These are phyloP conservation scores for Dasypolia templi DNA, from an alignment of 2,888 invertebrate species.

Conservation along the genomic window DNA sequence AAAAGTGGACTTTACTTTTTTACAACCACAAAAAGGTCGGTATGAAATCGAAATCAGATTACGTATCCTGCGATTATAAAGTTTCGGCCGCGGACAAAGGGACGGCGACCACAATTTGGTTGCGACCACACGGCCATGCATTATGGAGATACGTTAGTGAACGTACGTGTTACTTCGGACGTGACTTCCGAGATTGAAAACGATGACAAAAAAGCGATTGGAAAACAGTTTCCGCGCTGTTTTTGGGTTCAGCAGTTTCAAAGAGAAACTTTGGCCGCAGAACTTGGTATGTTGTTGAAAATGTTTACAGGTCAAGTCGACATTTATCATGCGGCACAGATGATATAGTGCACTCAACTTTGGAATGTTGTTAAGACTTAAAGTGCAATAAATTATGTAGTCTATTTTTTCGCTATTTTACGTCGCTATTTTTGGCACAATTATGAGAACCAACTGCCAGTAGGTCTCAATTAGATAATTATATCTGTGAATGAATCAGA, in stretches of 20 bases:
- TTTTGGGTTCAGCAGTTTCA: conserved; percentile 60
- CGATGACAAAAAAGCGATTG: conserved; percentile 67
- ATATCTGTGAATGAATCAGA: conserved; percentile 57
- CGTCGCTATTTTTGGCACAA: conserved; percentile 44
- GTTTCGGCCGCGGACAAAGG: conserved; percentile 80
- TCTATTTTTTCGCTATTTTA: conserved; percentile 41
- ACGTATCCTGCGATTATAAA: conserved; percentile 84
- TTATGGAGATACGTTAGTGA: conserved; percentile 72
- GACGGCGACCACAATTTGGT: conserved; percentile 74
- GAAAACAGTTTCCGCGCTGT: conserved; percentile 64
- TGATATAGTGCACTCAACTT: background rate
- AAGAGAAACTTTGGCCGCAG: conserved; percentile 58
- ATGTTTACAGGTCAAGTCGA: conserved; percentile 23
- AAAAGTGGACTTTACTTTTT: conserved; percentile 82
- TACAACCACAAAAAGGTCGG: conserved; percentile 84
- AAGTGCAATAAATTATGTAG: conserved; percentile 13
- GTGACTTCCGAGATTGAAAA: conserved; percentile 78
- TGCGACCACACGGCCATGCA: conserved; percentile 79
- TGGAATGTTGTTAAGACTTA: conserved; percentile 22
- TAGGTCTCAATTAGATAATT: conserved; percentile 45
- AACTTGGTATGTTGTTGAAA: conserved; percentile 28
- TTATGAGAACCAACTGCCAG: conserved; percentile 44
- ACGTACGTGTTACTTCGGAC: conserved; percentile 75
- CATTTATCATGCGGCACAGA: conserved; percentile 10
- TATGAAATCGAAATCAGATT: conserved; percentile 87